Percentiles rank a stretch among this genome's conserved stretches.
Conservation (phyloP, 2,797 vertebrate genomes). For the Peromyscus attwateri region DNA sequence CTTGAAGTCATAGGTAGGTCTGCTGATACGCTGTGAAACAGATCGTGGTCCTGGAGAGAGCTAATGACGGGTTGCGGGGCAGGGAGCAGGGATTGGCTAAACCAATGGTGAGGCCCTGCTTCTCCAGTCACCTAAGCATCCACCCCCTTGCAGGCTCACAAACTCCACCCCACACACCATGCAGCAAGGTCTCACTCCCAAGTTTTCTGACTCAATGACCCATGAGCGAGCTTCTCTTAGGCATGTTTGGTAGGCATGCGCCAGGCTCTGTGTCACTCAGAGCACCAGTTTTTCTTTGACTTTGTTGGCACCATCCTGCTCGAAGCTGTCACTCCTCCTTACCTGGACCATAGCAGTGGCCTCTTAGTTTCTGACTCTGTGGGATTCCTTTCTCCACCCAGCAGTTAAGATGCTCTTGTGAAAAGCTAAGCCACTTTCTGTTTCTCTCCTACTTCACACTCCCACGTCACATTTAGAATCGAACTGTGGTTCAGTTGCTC, state of each 20-base stretch:
- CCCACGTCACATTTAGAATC: background rate
- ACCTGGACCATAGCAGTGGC: fast-evolving
- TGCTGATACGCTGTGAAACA: background rate
- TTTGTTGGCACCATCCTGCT: background rate
- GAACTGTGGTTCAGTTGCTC: background rate
- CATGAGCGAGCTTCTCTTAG: background rate
- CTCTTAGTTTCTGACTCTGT: background rate
- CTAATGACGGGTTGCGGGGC: background rate
- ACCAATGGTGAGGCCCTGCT: background rate
- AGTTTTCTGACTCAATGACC: background rate
- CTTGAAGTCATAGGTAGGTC: background rate
- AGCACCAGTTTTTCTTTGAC: background rate
- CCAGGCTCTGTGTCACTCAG: background rate
- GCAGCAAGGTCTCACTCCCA: background rate
- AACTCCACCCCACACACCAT: background rate
- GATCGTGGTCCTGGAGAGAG: background rate
- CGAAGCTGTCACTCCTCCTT: background rate
- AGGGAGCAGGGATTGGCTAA: background rate
- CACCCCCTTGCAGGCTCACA: background rate
- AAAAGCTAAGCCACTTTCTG: background rate
- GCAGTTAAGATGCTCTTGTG: background rate
- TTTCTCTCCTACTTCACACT: background rate
- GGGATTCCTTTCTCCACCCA: background rate
- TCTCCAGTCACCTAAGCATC: too few relatives aligned
- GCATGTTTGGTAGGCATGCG: background rate